Conservation (phyloP, 37 sponge, comb jelly and placozoan species). For the Diacarnus erythraeanus region DNA sequence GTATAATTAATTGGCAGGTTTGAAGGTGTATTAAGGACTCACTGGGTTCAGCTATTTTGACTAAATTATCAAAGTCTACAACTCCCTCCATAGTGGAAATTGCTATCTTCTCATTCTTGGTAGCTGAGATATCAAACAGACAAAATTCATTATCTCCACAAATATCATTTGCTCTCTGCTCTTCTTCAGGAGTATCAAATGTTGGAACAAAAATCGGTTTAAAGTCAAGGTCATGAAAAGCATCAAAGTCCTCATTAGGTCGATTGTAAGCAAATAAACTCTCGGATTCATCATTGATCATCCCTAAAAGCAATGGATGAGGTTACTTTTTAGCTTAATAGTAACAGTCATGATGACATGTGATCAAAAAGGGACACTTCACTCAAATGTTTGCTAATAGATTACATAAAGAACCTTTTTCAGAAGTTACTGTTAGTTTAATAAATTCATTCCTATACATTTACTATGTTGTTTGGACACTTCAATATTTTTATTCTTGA, state of each 20-base stretch:
- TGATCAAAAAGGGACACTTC: too few relatives aligned
- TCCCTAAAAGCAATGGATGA: too few relatives aligned
- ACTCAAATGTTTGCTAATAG: too few relatives aligned
- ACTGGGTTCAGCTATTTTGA: slow-evolving; percentile 43
- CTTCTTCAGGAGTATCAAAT: slow-evolving; percentile 28
- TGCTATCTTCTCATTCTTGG: slow-evolving; percentile 46
- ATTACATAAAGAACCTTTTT: too few relatives aligned
- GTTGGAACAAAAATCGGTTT: slow-evolving; percentile 32
- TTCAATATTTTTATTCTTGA: too few relatives aligned
- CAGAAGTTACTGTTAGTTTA: too few relatives aligned
- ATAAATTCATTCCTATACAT: too few relatives aligned
- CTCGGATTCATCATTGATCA: slow-evolving; percentile 17
- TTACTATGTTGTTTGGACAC: too few relatives aligned
- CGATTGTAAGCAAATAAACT: slow-evolving; percentile 32
- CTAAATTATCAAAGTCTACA: slow-evolving; percentile 17
- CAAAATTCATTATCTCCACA: slow-evolving; percentile 47
- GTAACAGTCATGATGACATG: too few relatives aligned
- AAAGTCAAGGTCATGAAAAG: slow-evolving; percentile 40
- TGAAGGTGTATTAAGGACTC: too few relatives aligned
- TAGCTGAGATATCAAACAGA: slow-evolving; percentile 57
- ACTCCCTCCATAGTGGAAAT: slow-evolving; percentile 34
- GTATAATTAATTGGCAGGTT: too few relatives aligned
- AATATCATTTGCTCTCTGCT: slow-evolving; percentile 34
- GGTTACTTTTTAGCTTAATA: too few relatives aligned
- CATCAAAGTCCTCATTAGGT: slow-evolving; percentile 1